phyloP scores from a whole-genome alignment of 2,797 vertebrate genomes.

The Tokudaia muenninki region DNA sequence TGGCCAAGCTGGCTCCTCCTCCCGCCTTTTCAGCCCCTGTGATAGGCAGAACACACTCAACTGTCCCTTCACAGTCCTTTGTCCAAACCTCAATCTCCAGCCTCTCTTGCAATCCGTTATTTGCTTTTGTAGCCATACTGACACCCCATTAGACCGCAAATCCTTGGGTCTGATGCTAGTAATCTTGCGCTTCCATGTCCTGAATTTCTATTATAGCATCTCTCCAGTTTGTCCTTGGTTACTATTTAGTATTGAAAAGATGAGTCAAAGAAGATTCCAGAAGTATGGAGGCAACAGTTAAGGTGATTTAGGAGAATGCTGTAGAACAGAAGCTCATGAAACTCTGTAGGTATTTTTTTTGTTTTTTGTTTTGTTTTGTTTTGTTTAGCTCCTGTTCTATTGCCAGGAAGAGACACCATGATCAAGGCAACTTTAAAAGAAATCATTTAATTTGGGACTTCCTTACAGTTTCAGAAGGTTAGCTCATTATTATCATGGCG shows the following conservation, averaged over 20 bases:
- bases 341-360: neutral
- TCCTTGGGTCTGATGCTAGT: neutral
- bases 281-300: neutral
- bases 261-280: neutral
- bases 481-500: neutral
- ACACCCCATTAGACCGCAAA: neutral
- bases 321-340: neutral
- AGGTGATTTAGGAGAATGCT: neutral
- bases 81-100: neutral
- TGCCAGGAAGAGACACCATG: neutral
- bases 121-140: neutral
- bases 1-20: neutral
- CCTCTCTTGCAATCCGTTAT: neutral
- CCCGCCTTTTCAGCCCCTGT: fast-evolving
- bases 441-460: neutral
- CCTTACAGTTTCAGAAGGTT: neutral
- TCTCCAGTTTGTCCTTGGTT: neutral
- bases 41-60: neutral
- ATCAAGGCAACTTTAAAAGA: neutral
- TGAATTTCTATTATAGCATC: neutral
- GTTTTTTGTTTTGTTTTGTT: too few relatives aligned
- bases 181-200: neutral
- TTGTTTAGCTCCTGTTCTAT: neutral
- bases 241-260: constrained; percentile 11
- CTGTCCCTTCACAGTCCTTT: neutral